Conservation (phyloP, 2,888 invertebrate species). For the Folsomia candida region DNA sequence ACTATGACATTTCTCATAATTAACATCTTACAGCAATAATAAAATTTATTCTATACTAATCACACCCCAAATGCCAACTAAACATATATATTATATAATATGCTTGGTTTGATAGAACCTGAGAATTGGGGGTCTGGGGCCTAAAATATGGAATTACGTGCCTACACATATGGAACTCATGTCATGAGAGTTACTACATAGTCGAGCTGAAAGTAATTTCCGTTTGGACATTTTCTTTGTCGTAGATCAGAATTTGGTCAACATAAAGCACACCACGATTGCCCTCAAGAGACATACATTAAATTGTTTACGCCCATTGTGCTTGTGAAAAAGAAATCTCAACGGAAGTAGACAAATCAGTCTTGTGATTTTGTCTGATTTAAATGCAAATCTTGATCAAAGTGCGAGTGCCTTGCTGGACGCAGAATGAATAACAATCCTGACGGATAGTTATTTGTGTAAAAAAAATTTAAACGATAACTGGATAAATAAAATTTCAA, state of each 20-base stretch:
- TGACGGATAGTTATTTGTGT: neutral
- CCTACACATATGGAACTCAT: neutral
- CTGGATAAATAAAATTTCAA: too few species aligned
- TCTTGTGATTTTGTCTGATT: neutral
- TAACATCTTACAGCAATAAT: constrained; percentile 18
- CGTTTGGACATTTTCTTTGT: neutral
- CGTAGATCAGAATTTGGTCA: neutral
- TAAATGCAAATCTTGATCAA: neutral
- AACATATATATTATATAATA: too few species aligned
- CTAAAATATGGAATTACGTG: neutral
- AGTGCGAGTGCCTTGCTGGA: too few species aligned
- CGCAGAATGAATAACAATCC: neutral
- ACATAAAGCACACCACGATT: neutral
- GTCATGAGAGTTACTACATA: neutral
- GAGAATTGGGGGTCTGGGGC: neutral
- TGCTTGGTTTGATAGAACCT: too few species aligned
- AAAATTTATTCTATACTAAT: neutral
- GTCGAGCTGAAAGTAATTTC: neutral
- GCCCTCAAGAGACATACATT: neutral
- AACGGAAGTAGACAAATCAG: neutral
- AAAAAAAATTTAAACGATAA: too few species aligned
- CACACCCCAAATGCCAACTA: too few species aligned
- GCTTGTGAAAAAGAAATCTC: constrained; percentile 2
- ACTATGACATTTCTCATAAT: constrained; percentile 17
- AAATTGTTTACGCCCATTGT: neutral